These are phyloP conservation scores for Protaetia brevitarsis DNA, from an alignment of 1,140 invertebrate genomes.

Conservation along the genomic window DNA sequence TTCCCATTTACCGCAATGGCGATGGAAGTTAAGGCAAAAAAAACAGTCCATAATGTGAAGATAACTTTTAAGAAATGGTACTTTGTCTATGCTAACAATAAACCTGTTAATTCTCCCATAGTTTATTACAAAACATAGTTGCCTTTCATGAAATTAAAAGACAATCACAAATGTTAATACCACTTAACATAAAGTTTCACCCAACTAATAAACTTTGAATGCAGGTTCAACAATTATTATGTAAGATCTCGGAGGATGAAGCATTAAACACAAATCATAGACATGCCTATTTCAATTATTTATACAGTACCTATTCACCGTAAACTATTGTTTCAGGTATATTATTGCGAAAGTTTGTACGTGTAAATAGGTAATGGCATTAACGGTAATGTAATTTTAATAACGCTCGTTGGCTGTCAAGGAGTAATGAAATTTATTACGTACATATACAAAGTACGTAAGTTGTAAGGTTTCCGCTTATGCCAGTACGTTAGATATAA, in stretches of 20 bases:
- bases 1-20: no score
- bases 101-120: no score
- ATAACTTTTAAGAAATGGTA: no score
- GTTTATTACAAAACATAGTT: no score
- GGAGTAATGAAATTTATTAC: constrained; percentile 9
- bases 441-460: background rate
- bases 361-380: background rate
- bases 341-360: constrained; percentile 5
- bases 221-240: no score
- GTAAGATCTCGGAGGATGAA: background rate
- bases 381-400: constrained; percentile 15
- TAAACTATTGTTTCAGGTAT: background rate
- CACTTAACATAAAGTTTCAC: no score
- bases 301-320: background rate
- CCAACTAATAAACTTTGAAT: background rate
- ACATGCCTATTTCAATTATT: background rate
- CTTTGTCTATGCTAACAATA: no score
- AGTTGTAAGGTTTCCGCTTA: background rate
- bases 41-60: no score
- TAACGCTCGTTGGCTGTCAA: constrained; percentile 7
- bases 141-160: no score
- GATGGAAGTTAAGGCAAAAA: no score
- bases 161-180: no score
- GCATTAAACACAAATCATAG: background rate
- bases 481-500: background rate